Evolutionary conservation across 2,888 invertebrate species (phyloP), one percentile per base, ranked within the genome.

Genomic region (Rosalia funebris): DNA sequence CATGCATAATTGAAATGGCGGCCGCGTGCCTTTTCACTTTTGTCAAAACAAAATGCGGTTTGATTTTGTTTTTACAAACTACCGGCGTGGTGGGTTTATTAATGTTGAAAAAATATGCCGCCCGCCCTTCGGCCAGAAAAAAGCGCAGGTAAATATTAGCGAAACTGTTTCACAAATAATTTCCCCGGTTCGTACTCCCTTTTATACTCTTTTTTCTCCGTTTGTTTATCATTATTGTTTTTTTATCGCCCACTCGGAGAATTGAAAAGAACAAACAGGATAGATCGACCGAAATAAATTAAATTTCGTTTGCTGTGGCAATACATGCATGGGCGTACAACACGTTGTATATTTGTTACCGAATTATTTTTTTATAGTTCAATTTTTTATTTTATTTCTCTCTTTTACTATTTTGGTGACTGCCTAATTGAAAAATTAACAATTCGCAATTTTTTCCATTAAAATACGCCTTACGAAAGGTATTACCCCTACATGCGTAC

Each of bases 191-290:
- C 25, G 20, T 50, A 39, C 39, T 50, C 48, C n/a, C 19, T 11
- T 37, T 37, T 36, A 12, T 25, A 5, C 4, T 25, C 7, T n/a
- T 36, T 37, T 36, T 2, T 11, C 17, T 20, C 34, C 34, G 50
- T 50, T 39, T 50, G 25, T 39, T 39, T 50, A 50, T 50, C 39
- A 50, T 50, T 50, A 47, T 47, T 36, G 39, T 50, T 39, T 39
- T 48, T 50, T 41, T 41, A 39, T 39, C 25, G 20, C 19, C 15
- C 50, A 25, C 19, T 39, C 31, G 50, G 39, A 50, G 39, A 39
- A 39, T 41, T 50, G 50, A 20, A 39, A 39, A 34, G 36, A 39
- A 48, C 34, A 20, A 50, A 20, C 20, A 10, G 15, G 3, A 14
- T 9, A 9, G 2, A 16, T 50, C 10, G 39, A n/a, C 25, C 10